Evolutionary conservation across 2,888 invertebrate species (phyloP), one percentile per base, ranked within the genome.

Genomic region (Drosophila pseudotakahashii): DNA sequence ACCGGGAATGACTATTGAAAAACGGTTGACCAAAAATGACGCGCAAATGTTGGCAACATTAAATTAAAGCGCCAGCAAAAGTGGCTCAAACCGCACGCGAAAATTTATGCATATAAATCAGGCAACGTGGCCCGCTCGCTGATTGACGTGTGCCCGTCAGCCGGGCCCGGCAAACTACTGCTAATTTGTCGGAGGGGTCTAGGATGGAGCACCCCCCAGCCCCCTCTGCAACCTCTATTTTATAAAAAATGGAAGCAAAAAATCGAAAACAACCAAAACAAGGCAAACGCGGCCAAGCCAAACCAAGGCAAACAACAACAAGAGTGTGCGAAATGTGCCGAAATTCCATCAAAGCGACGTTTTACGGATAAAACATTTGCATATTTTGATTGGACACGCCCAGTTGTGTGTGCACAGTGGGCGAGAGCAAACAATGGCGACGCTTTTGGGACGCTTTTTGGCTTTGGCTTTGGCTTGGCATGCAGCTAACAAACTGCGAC

Each of bases 341-440:
- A 81, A 81, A 81, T 81, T 86, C 70, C 78, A 81, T 86, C 81
- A 81, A 86, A 81, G 84, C 81, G 81, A 83, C 81, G 78, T 86
- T 81, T 81, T 78, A 86, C 78, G 84, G 84, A 83, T 83, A 87
- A 86, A 86, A 73, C 74, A 83, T 83, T 83, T 83, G 81, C 83
- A 83, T 83, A 83, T 84, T 83, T 83, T 87, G 87, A 87, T 83
- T 83, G 84, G 81, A 76, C 81, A 84, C 81, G 84, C 83, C 83
- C 77, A 75, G 52, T 73, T 75, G 61, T 64, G 69, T 58, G 60
- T 58, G 76, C 74, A 67, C 68, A 75, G 63, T 84, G 79, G 73
- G 81, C 75, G 83, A 63, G 67, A 66, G 68, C 81, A 84, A 81
- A 84, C 84, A 81, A 84, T 84, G 70, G 77, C 60, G 75, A 53